Percentiles rank a stretch among this genome's conserved stretches.
Evolutionary conservation across 2,113 vertebrate species (phyloP).

Genomic region (Malurus elegans): DNA sequence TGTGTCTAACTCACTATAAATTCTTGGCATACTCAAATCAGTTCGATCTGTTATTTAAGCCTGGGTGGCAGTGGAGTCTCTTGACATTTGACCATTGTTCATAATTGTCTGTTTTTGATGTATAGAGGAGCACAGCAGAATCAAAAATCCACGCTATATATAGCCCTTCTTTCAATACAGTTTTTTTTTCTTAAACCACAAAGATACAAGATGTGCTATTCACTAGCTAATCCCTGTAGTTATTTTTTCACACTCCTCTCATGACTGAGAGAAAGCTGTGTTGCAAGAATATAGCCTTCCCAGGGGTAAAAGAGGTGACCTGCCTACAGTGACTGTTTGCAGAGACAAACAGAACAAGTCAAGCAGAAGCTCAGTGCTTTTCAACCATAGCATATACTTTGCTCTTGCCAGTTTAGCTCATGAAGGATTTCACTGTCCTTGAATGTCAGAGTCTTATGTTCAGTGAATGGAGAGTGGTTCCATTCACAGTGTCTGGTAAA

Average conservation of each 20-base stretch:
- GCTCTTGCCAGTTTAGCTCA: neutral
- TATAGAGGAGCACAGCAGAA: neutral
- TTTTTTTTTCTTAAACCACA: neutral
- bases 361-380: neutral
- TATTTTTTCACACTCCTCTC: slow-evolving; percentile 5
- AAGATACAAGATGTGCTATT: neutral
- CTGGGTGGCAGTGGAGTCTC: neutral
- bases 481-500: neutral
- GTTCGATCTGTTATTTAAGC: neutral
- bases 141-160: neutral
- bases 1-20: neutral
- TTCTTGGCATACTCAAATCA: neutral
- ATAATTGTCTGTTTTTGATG: neutral
- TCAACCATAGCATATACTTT: neutral
- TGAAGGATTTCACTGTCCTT: neutral
- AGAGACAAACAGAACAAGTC: neutral
- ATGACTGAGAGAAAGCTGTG: slow-evolving; percentile 25
- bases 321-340: neutral
- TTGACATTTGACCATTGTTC: neutral
- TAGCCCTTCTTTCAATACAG: neutral
- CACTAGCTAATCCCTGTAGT: neutral
- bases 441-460: neutral
- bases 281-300: slow-evolving; percentile 13
- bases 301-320: slow-evolving; percentile 8
- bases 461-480: neutral